Base-by-base conservation (phyloP, 1,140 invertebrate species). In the Trissolcus basalis region DNA sequence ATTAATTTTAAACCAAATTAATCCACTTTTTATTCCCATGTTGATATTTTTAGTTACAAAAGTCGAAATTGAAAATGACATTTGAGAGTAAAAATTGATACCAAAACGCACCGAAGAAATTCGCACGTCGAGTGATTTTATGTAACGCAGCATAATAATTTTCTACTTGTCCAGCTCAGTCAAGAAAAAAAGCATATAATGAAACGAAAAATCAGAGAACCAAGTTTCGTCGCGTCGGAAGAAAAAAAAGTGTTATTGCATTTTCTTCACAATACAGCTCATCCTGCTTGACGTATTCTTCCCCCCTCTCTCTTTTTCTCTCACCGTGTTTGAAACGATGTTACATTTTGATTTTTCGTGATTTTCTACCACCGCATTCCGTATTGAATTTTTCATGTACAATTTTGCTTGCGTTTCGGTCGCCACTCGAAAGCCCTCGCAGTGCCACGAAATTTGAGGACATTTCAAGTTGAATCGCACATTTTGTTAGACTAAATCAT, bases 311-410 rank as follows among this genome's bases (percentile, higher is more conserved):
- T n/a, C n/a, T 27, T 27, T 27, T 27, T 27, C 19, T 27, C 19
- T 27, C n/a, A n/a, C n/a, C n/a, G 6, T 27, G 35, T 27, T 27
- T 6, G 19, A 44, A 55, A 55, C 19, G 44, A 44, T 55, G 41
- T 55, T 55, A 44, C 16, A 55, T 44, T 15, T 44, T 55, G 53
- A 44, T 44, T 44, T 55, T 55, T 16, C 9, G 14, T 15, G 11
- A 43, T 55, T 55, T 27, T 27, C 19, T 6, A 27, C 19, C 19
- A 27, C 19, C 19, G 19, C 36, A 36, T 55, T 55, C 16, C 15
- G 33, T 59, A 59, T 48, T 47, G 33, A 59, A 33, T 48, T 15
- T 36, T 59, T 59, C 44, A 39, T 19, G 12, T 32, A 36, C 45
- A 59, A 59, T 59, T 59, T 59, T 48, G 36, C 19, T 6, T n/a